These are phyloP conservation scores for Drosophila melanosoma DNA, from an alignment of 2,888 invertebrate species.

Conservation along the genomic window DNA sequence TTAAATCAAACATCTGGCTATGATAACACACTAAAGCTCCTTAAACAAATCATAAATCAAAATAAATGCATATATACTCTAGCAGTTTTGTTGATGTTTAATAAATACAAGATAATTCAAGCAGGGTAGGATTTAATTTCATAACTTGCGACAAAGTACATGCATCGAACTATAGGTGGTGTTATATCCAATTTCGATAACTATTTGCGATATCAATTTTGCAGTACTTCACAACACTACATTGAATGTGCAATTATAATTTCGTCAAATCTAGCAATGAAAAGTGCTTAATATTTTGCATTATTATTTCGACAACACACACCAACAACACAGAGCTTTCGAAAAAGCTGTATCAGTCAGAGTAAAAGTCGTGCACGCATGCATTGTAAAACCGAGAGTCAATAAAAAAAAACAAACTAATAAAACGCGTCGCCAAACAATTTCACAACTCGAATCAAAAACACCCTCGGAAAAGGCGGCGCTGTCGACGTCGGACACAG, in stretches of 20 bases:
- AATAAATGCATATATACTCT: too few relatives aligned
- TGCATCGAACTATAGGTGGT: neutral
- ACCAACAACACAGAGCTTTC: conserved; percentile 60
- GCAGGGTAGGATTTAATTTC: neutral
- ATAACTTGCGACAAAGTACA: neutral
- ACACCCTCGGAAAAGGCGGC: conserved; percentile 45
- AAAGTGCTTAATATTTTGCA: conserved; percentile 77
- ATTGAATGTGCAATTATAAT: conserved; percentile 67
- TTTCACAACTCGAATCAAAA: conserved; percentile 56
- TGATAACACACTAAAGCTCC: neutral
- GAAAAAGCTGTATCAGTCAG: conserved; percentile 61
- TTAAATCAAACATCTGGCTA: neutral
- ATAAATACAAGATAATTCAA: neutral
- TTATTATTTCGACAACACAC: conserved; percentile 69
- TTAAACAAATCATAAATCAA: neutral
- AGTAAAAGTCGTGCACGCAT: conserved; percentile 41
- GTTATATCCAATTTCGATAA: conserved; percentile 25
- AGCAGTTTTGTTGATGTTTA: neutral
- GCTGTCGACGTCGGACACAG: conserved; percentile 53
- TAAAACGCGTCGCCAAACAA: conserved; percentile 28
- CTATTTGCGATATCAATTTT: conserved; percentile 7
- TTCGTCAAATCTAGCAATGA: conserved; percentile 61
- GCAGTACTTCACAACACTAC: conserved; percentile 14
- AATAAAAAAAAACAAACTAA: conserved; percentile 10
- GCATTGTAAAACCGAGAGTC: conserved; percentile 23